phyloP scores from a whole-genome alignment of 1,140 invertebrate species.

The Helicoverpa armigera region DNA sequence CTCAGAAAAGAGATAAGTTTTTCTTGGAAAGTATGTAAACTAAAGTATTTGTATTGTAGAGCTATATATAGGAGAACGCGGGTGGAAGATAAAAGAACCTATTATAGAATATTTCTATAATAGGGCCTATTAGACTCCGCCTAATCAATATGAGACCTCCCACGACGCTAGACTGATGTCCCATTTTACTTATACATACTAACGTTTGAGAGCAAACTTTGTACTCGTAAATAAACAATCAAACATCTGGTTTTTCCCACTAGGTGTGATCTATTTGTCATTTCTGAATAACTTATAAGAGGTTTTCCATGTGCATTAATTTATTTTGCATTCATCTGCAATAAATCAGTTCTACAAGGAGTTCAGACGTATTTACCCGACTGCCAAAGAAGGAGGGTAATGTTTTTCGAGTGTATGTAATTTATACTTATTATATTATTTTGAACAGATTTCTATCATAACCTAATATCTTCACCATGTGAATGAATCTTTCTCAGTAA shows the following conservation, averaged over 20 bases:
- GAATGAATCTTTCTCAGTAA: too few species aligned
- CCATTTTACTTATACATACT: slow-evolving; percentile 8
- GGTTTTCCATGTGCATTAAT: background rate
- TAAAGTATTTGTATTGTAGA: background rate
- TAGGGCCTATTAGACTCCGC: background rate
- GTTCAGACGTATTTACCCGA: too few species aligned
- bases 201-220: background rate
- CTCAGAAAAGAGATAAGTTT: slow-evolving; percentile 31
- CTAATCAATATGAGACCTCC: slow-evolving; percentile 33
- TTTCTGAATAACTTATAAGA: background rate
- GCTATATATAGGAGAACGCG: slow-evolving; percentile 42
- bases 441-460: background rate
- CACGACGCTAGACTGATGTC: slow-evolving; percentile 8
- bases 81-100: slow-evolving; percentile 36
- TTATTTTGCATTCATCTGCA: background rate
- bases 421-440: background rate
- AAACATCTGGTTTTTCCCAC: slow-evolving; percentile 11
- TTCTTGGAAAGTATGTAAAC: slow-evolving; percentile 23
- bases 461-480: background rate
- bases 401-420: too few species aligned
- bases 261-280: background rate
- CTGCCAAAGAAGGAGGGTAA: too few species aligned
- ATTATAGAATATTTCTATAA: slow-evolving; percentile 32
- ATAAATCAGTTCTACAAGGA: background rate
- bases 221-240: background rate